phyloP scores from a whole-genome alignment of 2,113 vertebrate genomes.

The Willisornis vidua region DNA sequence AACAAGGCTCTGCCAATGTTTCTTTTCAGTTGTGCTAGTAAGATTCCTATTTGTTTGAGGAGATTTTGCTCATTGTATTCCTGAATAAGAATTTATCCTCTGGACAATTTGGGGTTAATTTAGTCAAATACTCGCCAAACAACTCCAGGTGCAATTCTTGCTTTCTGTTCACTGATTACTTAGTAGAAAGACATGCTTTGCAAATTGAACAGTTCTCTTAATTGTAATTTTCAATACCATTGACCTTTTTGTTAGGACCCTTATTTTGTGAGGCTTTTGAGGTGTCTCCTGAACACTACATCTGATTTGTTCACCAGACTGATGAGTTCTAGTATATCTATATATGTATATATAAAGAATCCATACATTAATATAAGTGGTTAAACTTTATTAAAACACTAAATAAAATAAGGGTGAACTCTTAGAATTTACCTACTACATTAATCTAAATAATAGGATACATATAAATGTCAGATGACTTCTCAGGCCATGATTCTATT shows the following conservation, averaged over 20 bases:
- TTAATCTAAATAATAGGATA: neutral
- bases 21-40: neutral
- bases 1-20: neutral
- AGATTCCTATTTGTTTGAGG: neutral
- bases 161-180: neutral
- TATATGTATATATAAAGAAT: neutral
- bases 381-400: neutral
- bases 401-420: neutral
- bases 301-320: neutral
- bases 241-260: neutral
- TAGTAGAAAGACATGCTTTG: neutral
- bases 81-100: neutral
- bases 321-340: neutral
- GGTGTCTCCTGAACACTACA: neutral
- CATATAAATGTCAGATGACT: neutral
- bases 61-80: neutral
- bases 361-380: fast-evolving
- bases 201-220: neutral
- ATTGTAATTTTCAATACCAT: neutral
- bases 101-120: neutral
- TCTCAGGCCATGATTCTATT: neutral
- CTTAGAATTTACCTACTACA: neutral
- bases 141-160: neutral
- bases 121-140: neutral
- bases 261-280: neutral